Evolutionary conservation across 2,888 invertebrate species (phyloP).

Genomic region (Andrena trimmerana): DNA sequence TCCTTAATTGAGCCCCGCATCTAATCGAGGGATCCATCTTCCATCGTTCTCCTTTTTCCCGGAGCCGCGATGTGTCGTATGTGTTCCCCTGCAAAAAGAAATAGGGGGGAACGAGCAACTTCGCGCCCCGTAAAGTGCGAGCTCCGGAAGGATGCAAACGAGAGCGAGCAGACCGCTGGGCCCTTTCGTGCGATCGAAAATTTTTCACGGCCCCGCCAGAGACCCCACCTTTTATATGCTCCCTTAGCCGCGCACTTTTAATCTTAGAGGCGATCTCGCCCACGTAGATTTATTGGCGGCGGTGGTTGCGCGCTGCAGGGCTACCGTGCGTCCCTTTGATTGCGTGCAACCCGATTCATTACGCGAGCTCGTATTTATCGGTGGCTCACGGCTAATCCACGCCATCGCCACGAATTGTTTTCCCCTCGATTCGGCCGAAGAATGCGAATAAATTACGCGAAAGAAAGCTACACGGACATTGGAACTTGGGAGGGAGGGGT

Average conservation of each 20-base stretch:
- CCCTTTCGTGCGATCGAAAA: slow-evolving; percentile 61
- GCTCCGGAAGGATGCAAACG: slow-evolving; percentile 64
- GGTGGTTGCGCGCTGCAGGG: slow-evolving; percentile 53
- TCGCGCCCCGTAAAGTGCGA: slow-evolving; percentile 62
- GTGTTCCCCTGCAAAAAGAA: slow-evolving; percentile 15
- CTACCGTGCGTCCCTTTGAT: slow-evolving; percentile 59
- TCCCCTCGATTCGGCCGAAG: slow-evolving; percentile 14
- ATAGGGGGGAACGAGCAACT: slow-evolving; percentile 37
- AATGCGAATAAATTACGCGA: slow-evolving; percentile 13
- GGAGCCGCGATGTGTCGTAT: slow-evolving; percentile 48
- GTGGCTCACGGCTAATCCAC: slow-evolving; percentile 43
- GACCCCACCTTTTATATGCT: slow-evolving; percentile 45
- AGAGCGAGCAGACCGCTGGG: slow-evolving; percentile 39
- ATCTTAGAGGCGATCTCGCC: slow-evolving; percentile 73
- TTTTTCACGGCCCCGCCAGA: slow-evolving; percentile 41
- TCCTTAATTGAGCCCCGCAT: slow-evolving; percentile 44
- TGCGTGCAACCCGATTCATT: slow-evolving; percentile 54
- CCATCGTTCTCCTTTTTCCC: slow-evolving; percentile 40
- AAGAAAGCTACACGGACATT: background rate
- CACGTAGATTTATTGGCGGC: slow-evolving; percentile 74
- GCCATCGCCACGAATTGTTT: slow-evolving; percentile 42
- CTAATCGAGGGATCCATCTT: slow-evolving; percentile 50
- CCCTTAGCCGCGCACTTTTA: slow-evolving; percentile 63
- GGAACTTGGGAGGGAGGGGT: background rate
- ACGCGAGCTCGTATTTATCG: slow-evolving; percentile 53